Percentiles rank a stretch among this genome's conserved stretches.
Evolutionary conservation across 2,888 invertebrate species (phyloP).

Genomic region (Alloplasta piceator): DNA sequence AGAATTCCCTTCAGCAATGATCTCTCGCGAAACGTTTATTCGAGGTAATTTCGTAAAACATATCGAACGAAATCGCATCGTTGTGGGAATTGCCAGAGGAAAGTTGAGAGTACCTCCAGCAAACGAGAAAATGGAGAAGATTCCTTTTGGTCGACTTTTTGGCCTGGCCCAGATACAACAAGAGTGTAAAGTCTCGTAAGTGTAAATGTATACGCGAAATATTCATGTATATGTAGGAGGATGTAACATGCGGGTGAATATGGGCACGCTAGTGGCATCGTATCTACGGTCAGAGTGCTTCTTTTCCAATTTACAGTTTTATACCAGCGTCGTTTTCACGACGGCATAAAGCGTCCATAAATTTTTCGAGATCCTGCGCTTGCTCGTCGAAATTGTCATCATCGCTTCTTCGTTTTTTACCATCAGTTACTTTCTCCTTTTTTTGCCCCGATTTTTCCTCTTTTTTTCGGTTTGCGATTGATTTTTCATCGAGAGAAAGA

Average conservation of each 20-base stretch:
- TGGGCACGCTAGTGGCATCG: constrained; percentile 33
- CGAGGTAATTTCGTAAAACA: constrained; percentile 32
- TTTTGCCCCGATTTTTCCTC: background rate
- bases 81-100: constrained; percentile 15
- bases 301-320: constrained; percentile 72
- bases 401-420: constrained; percentile 23
- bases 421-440: background rate
- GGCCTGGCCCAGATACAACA: constrained; percentile 13
- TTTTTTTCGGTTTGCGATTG: background rate
- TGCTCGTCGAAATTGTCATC: background rate
- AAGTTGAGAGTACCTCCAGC: background rate
- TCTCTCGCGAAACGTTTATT: constrained; percentile 18
- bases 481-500: constrained; percentile 9
- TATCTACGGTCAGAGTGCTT: constrained; percentile 45
- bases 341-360: constrained; percentile 68
- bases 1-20: background rate
- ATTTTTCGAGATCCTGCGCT: constrained; percentile 50
- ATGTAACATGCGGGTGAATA: constrained; percentile 1
- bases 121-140: constrained; percentile 1
- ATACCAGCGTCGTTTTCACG: constrained; percentile 66
- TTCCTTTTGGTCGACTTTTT: background rate
- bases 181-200: constrained; percentile 32
- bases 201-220: constrained; percentile 22
- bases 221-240: constrained; percentile 1
- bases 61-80: constrained; percentile 36